Conservation (phyloP, 2,113 vertebrate species). For the Noturus placidus region DNA sequence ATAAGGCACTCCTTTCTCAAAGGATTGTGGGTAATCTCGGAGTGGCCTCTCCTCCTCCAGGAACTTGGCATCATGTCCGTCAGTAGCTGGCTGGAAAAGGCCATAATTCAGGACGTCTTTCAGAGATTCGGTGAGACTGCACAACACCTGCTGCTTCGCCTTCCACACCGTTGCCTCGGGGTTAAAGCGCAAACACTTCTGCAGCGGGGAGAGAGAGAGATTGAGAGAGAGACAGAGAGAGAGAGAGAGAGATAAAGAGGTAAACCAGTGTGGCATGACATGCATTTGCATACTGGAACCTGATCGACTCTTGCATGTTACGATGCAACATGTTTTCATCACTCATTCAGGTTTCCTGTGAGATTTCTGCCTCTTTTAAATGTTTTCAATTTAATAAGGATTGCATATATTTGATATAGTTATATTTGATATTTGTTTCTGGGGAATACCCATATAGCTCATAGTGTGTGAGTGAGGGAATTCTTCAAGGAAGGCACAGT, state of each 20-base stretch:
- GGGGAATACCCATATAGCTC: too few relatives aligned
- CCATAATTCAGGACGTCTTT: conserved; percentile 91
- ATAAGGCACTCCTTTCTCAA: conserved; percentile 92
- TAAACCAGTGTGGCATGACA: not conserved
- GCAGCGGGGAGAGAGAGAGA: conserved; percentile 33
- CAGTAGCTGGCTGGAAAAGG: conserved; percentile 89
- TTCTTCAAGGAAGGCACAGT: too few relatives aligned
- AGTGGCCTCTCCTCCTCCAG: conserved; percentile 88
- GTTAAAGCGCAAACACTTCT: conserved; percentile 93
- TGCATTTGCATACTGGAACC: not conserved
- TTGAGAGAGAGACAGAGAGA: not conserved
- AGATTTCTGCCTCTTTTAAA: not conserved
- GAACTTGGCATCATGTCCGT: conserved; percentile 90
- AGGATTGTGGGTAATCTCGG: conserved; percentile 89
- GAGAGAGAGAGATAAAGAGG: not conserved
- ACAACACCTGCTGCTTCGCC: conserved; percentile 91
- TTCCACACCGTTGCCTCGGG: conserved; percentile 90
- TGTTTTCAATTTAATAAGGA: too few relatives aligned
- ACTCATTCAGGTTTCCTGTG: not conserved
- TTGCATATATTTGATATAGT: too few relatives aligned
- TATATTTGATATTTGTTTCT: too few relatives aligned
- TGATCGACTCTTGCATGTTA: not conserved
- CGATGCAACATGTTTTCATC: not conserved
- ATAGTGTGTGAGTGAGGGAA: too few relatives aligned
- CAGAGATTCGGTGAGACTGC: conserved; percentile 86